Base-by-base conservation (phyloP, 2,113 vertebrate genomes). In the Mesembrinibis cayennensis region DNA sequence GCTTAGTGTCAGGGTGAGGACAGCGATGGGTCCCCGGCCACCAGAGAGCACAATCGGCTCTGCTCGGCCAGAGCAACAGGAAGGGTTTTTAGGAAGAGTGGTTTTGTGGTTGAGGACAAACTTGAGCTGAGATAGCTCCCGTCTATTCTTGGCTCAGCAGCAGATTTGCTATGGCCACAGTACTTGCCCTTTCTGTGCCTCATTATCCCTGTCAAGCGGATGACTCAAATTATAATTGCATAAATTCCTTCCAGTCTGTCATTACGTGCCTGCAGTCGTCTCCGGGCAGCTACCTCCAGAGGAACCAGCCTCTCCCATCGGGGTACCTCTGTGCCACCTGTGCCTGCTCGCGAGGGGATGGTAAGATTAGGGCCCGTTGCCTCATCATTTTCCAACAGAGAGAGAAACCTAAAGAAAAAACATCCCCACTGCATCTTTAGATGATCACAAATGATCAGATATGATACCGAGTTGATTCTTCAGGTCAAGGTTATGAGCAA, bases 191-290 rank as follows among this genome's bases (percentile, higher is more conserved):
- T 93, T 95, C 82, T 94, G n/a, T 92, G 70, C 72, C 89, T 96
- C 92, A 84, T 94, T 94, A 95, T 82, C 90, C 94, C 72, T 92
- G 88, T 89, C 88, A 93, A 87, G 83, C 4, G 15, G 15, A 82
- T 92, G 95, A 96, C 82, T 95, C 95, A 81, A 93, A 78, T 84
- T 92, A n/a, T 95, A 95, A 89, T 91, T 87, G 89, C 77, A 84
- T 69, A 79, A 40, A 90, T 91, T 89, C 87, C 91, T 92, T 74
- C 32, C 67, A 78, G 76, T 87, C 86, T 92, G 88, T 86, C 80
- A 9, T 83, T 66, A 71, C 2, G 1, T 45, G 94, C 77, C 83
- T 67, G 45, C 10, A 19, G 82, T 72, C 16, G 3, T 72, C 82
- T 85, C 90, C 7, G 11, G 62, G 70, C 93, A 91, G 63, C 86